Conservation (phyloP, 2,797 vertebrate genomes). For the Arnoldichthys spilopterus region DNA sequence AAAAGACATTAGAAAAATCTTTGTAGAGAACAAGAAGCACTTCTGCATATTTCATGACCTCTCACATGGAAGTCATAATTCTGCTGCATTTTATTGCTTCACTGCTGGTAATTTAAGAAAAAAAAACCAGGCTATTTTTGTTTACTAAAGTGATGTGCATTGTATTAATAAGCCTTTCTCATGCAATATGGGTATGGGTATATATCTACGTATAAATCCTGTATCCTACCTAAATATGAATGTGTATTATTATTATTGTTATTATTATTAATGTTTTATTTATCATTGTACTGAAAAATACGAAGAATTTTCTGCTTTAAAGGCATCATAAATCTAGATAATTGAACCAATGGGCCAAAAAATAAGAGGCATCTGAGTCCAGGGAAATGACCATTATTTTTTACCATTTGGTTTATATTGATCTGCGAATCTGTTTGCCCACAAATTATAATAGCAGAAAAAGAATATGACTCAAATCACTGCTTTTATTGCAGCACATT, state of each 20-base stretch:
- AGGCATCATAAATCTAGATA: neutral
- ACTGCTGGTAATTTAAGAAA: neutral
- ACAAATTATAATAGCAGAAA: neutral
- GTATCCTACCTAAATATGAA: neutral
- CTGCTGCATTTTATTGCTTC: neutral
- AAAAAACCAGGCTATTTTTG: neutral
- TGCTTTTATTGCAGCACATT: neutral
- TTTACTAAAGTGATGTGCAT: neutral
- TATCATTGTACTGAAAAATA: neutral
- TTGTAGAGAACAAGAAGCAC: neutral
- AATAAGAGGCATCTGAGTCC: neutral
- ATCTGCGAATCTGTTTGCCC: neutral
- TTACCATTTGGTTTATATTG: neutral
- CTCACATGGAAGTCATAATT: neutral
- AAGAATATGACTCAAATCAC: neutral
- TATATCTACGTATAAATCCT: no score
- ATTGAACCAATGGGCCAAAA: neutral
- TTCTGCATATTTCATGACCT: slow-evolving; percentile 23
- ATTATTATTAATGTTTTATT: neutral
- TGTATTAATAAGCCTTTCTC: neutral
- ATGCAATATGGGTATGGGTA: neutral
- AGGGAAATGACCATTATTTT: neutral
- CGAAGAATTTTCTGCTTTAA: neutral
- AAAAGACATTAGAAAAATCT: neutral
- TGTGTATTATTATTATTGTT: neutral